phyloP scores from a whole-genome alignment of 2,888 invertebrate genomes.

The Chrysotoxum bicinctum region DNA sequence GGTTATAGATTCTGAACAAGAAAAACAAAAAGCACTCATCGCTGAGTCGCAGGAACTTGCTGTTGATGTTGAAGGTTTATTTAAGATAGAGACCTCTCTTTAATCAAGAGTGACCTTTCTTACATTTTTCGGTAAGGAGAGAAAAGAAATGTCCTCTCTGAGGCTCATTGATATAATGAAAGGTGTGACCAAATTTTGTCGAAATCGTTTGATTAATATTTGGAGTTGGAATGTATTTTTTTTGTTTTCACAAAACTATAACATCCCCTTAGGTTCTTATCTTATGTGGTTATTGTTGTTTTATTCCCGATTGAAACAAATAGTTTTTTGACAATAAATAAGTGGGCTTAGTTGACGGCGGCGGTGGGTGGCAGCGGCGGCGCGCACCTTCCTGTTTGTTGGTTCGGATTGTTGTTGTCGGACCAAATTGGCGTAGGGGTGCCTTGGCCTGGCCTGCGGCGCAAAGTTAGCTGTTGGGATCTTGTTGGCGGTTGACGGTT shows the following conservation, averaged over 20 bases:
- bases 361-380: neutral
- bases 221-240: neutral
- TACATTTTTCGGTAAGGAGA: too few relatives aligned
- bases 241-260: neutral
- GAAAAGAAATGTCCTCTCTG: too few relatives aligned
- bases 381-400: conserved; percentile 44
- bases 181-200: too few relatives aligned
- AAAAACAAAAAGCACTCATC: neutral
- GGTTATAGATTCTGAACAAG: neutral
- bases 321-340: conserved; percentile 34
- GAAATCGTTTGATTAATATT: neutral
- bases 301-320: conserved; percentile 34
- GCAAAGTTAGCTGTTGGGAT: conserved; percentile 17
- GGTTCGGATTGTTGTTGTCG: conserved; percentile 7
- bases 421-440: conserved; percentile 30
- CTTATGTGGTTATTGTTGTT: neutral
- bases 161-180: too few relatives aligned
- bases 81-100: too few relatives aligned
- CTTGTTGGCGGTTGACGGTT: conserved; percentile 38
- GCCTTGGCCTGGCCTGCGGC: conserved; percentile 17
- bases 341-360: conserved; percentile 20
- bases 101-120: too few relatives aligned
- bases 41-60: neutral
- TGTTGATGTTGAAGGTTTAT: neutral
- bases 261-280: neutral